Evolutionary conservation across 2,888 invertebrate species (phyloP), one percentile per base, ranked within the genome.

Genomic region (Urechis unicinctus): DNA sequence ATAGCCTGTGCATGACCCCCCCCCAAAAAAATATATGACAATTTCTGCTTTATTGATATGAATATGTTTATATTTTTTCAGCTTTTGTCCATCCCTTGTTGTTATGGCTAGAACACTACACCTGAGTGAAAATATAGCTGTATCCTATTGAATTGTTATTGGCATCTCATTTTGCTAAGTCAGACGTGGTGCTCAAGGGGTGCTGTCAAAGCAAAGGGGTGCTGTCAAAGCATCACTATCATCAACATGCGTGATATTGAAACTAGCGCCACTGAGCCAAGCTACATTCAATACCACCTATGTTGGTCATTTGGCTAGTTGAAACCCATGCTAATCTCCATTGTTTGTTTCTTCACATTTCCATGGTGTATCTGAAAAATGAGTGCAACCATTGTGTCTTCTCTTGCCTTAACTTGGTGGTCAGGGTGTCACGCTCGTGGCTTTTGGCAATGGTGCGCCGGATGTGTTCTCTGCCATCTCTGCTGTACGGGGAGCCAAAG

Each of bases 361-460:
- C n/a, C n/a, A n/a, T n/a, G n/a, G n/a, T n/a, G n/a, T n/a, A n/a
- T n/a, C n/a, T n/a, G n/a, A n/a, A n/a, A n/a, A n/a, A n/a, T n/a
- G n/a, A n/a, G n/a, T n/a, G n/a, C n/a, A n/a, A n/a, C n/a, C n/a
- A n/a, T 26, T 25, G 5, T 48, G 28, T 9, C 25, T 9, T 22
- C 28, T 6, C 5, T 25, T 48, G 5, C 28, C 28, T 48, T 48
- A 9, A 22, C 13, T 30, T 22, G 22, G 24, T 28, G 26, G 24
- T 36, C 56, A 81, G 70, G 86, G 86, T 2, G 85, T 86, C 6
- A 86, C 86, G n/a, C 80, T 86, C 63, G 70, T 87, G 65, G 85
- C 86, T 0, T 84, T 86, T 70, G 86, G 86, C 24, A 87, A 87
- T 70, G 85, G 86, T 44, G 83, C 86, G 0, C 85, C 86, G 3